A percentile compares a stretch with the other conserved stretches of the same genome.
These are phyloP conservation scores for Muricea muricata DNA, from an alignment of 92 coral and sea anemone species.

Conservation along the genomic window DNA sequence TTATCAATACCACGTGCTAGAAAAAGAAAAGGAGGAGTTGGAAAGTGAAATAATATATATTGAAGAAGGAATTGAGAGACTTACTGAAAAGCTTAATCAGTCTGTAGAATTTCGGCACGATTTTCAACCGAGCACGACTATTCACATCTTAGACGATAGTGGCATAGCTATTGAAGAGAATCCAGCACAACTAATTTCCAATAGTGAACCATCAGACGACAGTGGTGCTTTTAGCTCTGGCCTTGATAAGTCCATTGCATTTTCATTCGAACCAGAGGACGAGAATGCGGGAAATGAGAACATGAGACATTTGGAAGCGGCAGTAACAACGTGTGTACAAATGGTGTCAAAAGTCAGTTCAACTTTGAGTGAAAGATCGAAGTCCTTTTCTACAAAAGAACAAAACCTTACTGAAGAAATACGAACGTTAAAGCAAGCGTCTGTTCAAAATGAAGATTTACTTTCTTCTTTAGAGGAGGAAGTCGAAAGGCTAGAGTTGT, in stretches of 20 bases:
- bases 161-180: background rate
- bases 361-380: background rate
- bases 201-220: slow-evolving; percentile 7
- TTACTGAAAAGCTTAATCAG: background rate
- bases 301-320: background rate
- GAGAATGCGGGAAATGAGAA: background rate
- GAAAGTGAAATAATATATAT: background rate
- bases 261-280: background rate
- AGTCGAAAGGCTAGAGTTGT: slow-evolving; percentile 20
- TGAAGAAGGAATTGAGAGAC: slow-evolving; percentile 3
- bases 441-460: slow-evolving; percentile 5
- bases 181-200: background rate
- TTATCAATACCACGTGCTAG: slow-evolving; percentile 27
- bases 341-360: background rate
- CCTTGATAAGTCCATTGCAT: background rate
- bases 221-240: background rate
- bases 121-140: background rate
- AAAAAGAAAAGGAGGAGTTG: slow-evolving; percentile 28
- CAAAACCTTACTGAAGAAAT: slow-evolving; percentile 4
- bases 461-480: slow-evolving; percentile 6
- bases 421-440: background rate
- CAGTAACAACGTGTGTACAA: slow-evolving; percentile 1
- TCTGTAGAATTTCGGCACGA: background rate
- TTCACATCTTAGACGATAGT: slow-evolving; percentile 15
- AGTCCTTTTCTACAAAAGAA: slow-evolving; percentile 13